Evolutionary conservation across 2,888 invertebrate species (phyloP), one percentile per base, ranked within the genome.

Genomic region (Ochropleura plecta): DNA sequence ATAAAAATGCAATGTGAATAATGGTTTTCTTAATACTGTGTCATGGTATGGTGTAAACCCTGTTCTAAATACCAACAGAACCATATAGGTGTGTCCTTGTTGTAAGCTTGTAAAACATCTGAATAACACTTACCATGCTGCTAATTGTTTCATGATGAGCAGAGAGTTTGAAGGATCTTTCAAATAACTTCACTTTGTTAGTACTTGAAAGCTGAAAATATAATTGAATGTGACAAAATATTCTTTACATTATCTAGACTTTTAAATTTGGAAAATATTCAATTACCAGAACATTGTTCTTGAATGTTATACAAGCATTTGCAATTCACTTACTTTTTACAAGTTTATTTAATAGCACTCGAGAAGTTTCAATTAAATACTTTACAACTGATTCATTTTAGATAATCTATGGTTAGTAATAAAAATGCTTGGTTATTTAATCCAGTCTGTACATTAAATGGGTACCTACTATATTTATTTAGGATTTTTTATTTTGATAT

Each of bases 61-160:
- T 30, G 9, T 68, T 20, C 12, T 48, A 44, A 42, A 14, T 46
- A n/a, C 14, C 10, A 3, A 53, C n/a, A n/a, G n/a, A 51, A n/a
- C 16, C 12, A 44, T n/a, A 51, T 4, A 44, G 8, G 18, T 5
- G 1, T 72, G n/a, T n/a, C 1, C n/a, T 3, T 1, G 14, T 30
- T 20, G 5, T 30, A 53, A 48, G 14, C 0, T 44, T 5, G 6
- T 64, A 55, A 62, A 48, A 62, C 3, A 46, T 67, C 40, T 44
- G 3, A 57, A 59, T 16, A 12, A 12, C 18, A 90, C 94, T 94
- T 90, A 96, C 96, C 96, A 96, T 90, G 96, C 96, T 84, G 96
- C 96, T 79, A 96, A 89, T 77, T 96, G 95, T 91, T 94, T 96
- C 96, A 96, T 96, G 86, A 65, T 81, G 82, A 66, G 63, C 53